Conservation (phyloP, 2,113 vertebrate species). For the Saguinus imperator region DNA sequence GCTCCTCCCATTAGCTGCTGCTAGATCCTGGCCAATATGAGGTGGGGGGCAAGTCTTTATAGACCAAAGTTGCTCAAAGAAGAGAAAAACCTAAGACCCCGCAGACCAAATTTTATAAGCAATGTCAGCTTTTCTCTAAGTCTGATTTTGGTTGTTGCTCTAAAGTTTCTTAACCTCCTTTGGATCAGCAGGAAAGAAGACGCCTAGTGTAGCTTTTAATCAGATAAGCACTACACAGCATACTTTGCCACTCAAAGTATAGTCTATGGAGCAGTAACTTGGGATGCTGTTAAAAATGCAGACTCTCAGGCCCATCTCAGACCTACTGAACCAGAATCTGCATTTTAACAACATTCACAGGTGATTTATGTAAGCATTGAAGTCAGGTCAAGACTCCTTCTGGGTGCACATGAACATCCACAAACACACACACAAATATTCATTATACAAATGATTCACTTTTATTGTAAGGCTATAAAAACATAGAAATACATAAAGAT, state of each 20-base stretch:
- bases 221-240: too few relatives aligned
- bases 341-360: neutral
- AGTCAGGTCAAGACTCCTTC: neutral
- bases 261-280: neutral
- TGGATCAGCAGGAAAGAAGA: neutral
- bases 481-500: neutral
- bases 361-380: neutral
- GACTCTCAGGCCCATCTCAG: neutral
- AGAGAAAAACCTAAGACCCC: neutral
- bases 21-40: neutral
- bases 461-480: neutral
- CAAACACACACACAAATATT: neutral
- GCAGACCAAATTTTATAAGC: neutral
- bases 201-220: neutral
- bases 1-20: neutral
- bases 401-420: neutral
- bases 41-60: neutral
- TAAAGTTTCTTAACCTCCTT: slow-evolving; percentile 40
- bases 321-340: neutral
- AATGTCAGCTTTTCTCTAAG: neutral
- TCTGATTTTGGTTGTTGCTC: neutral
- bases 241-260: neutral
- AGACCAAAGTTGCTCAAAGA: neutral
- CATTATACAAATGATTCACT: neutral
- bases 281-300: neutral